phyloP scores from a whole-genome alignment of 2,888 invertebrate species.

The Pseudococcus jackbeardsleyi region DNA sequence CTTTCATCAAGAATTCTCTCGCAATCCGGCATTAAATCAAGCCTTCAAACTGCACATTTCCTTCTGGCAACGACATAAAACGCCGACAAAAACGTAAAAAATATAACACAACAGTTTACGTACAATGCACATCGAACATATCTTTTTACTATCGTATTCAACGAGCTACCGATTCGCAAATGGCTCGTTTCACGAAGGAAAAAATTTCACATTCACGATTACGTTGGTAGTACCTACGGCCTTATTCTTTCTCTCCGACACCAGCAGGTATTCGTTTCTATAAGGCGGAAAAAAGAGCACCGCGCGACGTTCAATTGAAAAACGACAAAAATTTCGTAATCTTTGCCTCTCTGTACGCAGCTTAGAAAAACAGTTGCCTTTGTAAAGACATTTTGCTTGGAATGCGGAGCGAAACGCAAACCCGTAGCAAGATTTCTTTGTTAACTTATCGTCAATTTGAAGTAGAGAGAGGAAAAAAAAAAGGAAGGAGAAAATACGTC shows the following conservation, averaged over 20 bases:
- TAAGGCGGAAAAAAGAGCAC: neutral
- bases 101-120: no score
- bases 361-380: conserved; percentile 15
- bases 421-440: conserved; percentile 13
- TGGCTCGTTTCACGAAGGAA: neutral
- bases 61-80: no score
- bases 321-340: conserved; percentile 15
- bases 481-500: neutral
- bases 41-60: no score
- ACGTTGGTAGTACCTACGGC: neutral
- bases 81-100: no score
- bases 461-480: neutral
- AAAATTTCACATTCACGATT: neutral
- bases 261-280: neutral
- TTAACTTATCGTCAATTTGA: conserved; percentile 41
- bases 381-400: conserved; percentile 3
- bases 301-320: neutral
- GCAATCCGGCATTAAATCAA: no score
- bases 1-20: no score
- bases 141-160: neutral
- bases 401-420: conserved; percentile 7
- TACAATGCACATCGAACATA: neutral
- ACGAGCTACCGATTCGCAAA: neutral
- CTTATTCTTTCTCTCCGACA: neutral
- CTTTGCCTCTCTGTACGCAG: neutral